Evolutionary conservation across 2,797 vertebrate genomes (phyloP).

Genomic region (Triplophysa bombifrons): DNA sequence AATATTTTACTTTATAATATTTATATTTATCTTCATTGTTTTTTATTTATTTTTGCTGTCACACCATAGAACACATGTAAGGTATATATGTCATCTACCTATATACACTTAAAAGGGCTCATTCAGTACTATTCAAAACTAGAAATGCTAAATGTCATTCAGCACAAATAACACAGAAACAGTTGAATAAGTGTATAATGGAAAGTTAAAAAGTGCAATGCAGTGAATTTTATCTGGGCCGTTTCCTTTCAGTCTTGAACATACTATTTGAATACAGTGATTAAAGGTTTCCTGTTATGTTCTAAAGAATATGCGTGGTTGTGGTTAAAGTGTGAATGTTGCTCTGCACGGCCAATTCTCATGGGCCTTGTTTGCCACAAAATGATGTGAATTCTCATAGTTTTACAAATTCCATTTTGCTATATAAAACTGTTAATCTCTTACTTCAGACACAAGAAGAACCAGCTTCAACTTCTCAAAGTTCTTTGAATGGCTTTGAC

Average conservation of each 20-base stretch:
- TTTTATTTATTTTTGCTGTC: no score
- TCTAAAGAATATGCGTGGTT: neutral
- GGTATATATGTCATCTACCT: no score
- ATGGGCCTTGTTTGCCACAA: neutral
- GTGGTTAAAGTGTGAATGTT: neutral
- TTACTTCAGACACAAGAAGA: constrained; percentile 48
- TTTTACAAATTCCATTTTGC: neutral
- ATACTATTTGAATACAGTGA: constrained; percentile 11
- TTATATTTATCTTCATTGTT: no score
- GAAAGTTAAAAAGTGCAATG: neutral
- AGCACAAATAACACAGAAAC: neutral
- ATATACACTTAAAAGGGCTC: neutral
- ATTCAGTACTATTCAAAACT: neutral
- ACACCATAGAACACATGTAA: no score
- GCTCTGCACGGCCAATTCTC: neutral
- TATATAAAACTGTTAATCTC: neutral
- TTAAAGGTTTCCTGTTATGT: constrained; percentile 40
- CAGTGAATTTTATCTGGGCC: neutral
- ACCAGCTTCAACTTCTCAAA: constrained; percentile 15
- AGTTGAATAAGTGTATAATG: neutral
- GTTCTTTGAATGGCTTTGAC: constrained; percentile 52
- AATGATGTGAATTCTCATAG: neutral
- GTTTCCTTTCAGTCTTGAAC: constrained; percentile 7
- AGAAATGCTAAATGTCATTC: neutral
- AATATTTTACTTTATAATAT: neutral